A percentile compares a stretch with the other conserved stretches of the same genome.
These are phyloP conservation scores for Hepsetus odoe DNA, from an alignment of 2,113 vertebrate genomes.

Conservation along the genomic window DNA sequence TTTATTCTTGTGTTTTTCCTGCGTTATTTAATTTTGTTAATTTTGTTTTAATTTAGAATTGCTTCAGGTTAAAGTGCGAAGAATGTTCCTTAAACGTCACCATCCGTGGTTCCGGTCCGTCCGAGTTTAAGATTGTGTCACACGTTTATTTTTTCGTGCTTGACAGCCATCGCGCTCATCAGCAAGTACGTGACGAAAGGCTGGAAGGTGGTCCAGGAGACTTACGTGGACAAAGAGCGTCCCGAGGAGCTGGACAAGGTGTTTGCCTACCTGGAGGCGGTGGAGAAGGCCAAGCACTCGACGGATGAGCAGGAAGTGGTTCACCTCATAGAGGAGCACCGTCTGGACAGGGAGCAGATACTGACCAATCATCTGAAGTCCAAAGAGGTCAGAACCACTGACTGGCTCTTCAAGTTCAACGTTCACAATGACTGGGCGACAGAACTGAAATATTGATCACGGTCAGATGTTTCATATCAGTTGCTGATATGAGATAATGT, in stretches of 20 bases:
- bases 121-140: no score
- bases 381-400: constrained; percentile 79
- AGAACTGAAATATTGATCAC: no score
- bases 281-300: constrained; percentile 89
- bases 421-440: no score
- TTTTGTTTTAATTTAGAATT: no score
- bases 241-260: constrained; percentile 83
- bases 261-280: constrained; percentile 86
- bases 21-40: no score
- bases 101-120: no score
- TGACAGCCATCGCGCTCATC: constrained; percentile 85
- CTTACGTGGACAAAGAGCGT: constrained; percentile 84
- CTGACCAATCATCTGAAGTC: constrained; percentile 88
- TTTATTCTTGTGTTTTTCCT: no score
- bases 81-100: no score
- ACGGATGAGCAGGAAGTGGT: constrained; percentile 88
- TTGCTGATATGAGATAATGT: no score
- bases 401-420: background rate
- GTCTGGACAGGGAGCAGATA: constrained; percentile 86
- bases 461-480: no score
- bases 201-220: constrained; percentile 88
- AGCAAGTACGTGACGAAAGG: constrained; percentile 93
- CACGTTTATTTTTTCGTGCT: constrained; percentile 22
- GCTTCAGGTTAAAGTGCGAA: no score
- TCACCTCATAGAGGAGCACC: constrained; percentile 89